Evolutionary conservation across 1,140 invertebrate genomes (phyloP).

Genomic region (Diachasma alloeum): DNA sequence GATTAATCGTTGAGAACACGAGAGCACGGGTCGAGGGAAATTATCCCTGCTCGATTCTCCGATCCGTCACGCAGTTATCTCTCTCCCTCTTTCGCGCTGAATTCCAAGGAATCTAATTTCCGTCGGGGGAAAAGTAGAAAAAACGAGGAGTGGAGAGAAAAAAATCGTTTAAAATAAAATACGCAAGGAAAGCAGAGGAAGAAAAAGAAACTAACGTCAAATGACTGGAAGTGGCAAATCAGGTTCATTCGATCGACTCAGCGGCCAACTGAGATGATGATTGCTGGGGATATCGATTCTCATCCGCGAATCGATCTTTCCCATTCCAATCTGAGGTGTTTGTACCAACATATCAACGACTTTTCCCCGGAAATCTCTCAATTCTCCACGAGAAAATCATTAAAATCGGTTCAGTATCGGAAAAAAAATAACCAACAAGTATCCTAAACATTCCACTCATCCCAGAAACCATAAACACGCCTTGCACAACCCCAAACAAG

Average conservation of each 20-base stretch:
- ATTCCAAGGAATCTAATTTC: constrained; percentile 21
- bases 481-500: neutral
- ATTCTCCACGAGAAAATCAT: no score
- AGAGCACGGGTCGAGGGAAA: constrained; percentile 7
- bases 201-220: neutral
- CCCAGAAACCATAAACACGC: constrained; percentile 10
- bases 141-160: neutral
- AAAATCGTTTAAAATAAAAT: constrained; percentile 13
- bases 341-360: neutral
- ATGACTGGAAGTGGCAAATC: constrained; percentile 13
- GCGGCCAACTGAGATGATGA: constrained; percentile 6
- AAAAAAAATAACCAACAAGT: neutral
- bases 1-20: constrained; percentile 18
- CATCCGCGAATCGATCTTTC: neutral
- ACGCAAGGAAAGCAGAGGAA: neutral
- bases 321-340: neutral
- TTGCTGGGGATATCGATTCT: neutral
- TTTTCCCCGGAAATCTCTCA: neutral
- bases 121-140: neutral
- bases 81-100: neutral
- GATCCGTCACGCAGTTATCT: constrained; percentile 17
- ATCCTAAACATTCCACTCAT: neutral
- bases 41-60: constrained; percentile 18
- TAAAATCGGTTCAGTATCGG: no score
- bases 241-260: neutral